phyloP scores from a whole-genome alignment of 2,113 vertebrate species.

The Corvus cornix region DNA sequence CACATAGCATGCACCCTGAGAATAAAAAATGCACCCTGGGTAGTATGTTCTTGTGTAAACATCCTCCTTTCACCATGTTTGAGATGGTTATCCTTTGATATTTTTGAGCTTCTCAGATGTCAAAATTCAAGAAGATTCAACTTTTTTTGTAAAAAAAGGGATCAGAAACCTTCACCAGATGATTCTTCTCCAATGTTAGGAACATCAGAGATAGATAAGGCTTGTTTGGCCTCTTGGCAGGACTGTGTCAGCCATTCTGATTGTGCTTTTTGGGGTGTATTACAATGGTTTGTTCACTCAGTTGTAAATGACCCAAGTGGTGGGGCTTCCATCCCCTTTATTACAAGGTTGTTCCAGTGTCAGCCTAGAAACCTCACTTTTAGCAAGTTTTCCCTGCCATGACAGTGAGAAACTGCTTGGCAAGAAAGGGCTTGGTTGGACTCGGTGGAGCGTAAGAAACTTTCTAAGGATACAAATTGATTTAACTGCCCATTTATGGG shows the following conservation, averaged over 20 bases:
- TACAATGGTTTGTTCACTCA: not conserved
- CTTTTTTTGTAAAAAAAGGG: not conserved
- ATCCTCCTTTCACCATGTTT: not conserved
- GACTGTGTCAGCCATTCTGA: not conserved
- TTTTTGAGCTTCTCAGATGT: conserved; percentile 25
- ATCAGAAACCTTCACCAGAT: not conserved
- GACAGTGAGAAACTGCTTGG: conserved; percentile 11
- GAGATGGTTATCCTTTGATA: not conserved
- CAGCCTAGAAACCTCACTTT: not conserved
- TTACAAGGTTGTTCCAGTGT: not conserved
- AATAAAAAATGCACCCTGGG: not conserved
- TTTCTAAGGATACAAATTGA: conserved; percentile 25
- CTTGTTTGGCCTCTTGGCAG: conserved; percentile 3
- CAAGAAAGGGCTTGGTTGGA: conserved; percentile 9
- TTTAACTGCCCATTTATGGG: conserved; percentile 11
- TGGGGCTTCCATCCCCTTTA: conserved; percentile 18
- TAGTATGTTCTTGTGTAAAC: not conserved
- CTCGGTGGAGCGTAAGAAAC: not conserved
- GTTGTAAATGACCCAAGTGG: not conserved
- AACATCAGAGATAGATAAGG: not conserved
- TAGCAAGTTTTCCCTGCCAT: not conserved
- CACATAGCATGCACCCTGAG: not conserved
- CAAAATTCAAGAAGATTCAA: conserved; percentile 8
- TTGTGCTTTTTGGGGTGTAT: not conserved
- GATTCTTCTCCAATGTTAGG: not conserved